These are phyloP conservation scores for Lota lota DNA, from an alignment of 2,113 vertebrate species.

Conservation along the genomic window DNA sequence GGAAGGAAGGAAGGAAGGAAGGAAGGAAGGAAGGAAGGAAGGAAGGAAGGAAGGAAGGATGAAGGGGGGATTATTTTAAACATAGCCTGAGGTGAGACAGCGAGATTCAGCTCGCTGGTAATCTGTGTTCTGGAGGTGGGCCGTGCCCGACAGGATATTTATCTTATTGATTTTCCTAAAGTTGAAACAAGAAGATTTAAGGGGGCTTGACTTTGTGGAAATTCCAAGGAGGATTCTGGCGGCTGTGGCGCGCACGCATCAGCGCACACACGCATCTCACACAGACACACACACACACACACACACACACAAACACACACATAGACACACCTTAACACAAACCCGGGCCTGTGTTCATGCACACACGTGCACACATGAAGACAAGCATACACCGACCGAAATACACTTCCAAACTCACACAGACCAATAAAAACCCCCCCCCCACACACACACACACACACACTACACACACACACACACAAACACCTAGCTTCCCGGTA, in stretches of 20 bases:
- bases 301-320: slow-evolving; percentile 2
- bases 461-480: not conserved
- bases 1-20: no score
- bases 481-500: not conserved
- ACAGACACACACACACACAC: not conserved
- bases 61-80: slow-evolving; percentile 74
- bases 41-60: slow-evolving; percentile 36
- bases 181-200: slow-evolving; percentile 77
- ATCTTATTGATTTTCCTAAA: slow-evolving; percentile 76
- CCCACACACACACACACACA: not conserved
- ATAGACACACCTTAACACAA: no score
- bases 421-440: not conserved
- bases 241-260: slow-evolving; percentile 41
- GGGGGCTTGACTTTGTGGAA: slow-evolving; percentile 70
- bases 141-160: slow-evolving; percentile 71
- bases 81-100: slow-evolving; percentile 74
- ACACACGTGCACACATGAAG: not conserved
- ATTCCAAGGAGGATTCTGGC: slow-evolving; percentile 65
- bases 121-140: slow-evolving; percentile 62
- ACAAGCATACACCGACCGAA: not conserved
- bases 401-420: slow-evolving; percentile 1
- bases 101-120: slow-evolving; percentile 65
- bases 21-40: not conserved
- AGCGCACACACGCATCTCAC: slow-evolving; percentile 23
- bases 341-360: not conserved